phyloP scores from a whole-genome alignment of 2,888 invertebrate species.

The Morpho helenor region DNA sequence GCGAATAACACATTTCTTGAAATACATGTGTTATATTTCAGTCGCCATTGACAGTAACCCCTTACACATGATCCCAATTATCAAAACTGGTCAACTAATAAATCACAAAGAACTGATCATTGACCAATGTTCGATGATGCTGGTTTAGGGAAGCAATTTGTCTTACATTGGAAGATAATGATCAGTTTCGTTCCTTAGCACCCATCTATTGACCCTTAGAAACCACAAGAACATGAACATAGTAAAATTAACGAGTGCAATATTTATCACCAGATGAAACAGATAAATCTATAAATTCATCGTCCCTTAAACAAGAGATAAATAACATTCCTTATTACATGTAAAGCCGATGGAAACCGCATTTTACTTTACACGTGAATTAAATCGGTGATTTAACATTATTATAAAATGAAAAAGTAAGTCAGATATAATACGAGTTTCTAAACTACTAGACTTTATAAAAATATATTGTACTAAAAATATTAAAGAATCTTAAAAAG shows the following conservation, averaged over 20 bases:
- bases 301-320: too few relatives aligned
- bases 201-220: constrained; percentile 23
- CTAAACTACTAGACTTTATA: too few relatives aligned
- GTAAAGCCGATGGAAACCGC: too few relatives aligned
- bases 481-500: too few relatives aligned
- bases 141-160: constrained; percentile 62
- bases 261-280: neutral
- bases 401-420: neutral
- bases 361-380: too few relatives aligned
- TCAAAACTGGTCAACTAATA: constrained; percentile 28
- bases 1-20: too few relatives aligned
- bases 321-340: too few relatives aligned
- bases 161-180: constrained; percentile 62
- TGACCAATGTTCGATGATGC: constrained; percentile 47
- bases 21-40: neutral
- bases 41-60: neutral
- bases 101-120: constrained; percentile 44
- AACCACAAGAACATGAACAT: constrained; percentile 14
- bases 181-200: constrained; percentile 37
- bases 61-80: constrained; percentile 10
- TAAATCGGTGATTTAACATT: too few relatives aligned
- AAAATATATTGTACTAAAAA: too few relatives aligned
- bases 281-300: too few relatives aligned
- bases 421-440: neutral
- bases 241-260: constrained; percentile 18